Percentiles rank a stretch among this genome's conserved stretches.
These are phyloP conservation scores for Lasioglossum baleicum DNA, from an alignment of 1,140 invertebrate genomes.

Conservation along the genomic window DNA sequence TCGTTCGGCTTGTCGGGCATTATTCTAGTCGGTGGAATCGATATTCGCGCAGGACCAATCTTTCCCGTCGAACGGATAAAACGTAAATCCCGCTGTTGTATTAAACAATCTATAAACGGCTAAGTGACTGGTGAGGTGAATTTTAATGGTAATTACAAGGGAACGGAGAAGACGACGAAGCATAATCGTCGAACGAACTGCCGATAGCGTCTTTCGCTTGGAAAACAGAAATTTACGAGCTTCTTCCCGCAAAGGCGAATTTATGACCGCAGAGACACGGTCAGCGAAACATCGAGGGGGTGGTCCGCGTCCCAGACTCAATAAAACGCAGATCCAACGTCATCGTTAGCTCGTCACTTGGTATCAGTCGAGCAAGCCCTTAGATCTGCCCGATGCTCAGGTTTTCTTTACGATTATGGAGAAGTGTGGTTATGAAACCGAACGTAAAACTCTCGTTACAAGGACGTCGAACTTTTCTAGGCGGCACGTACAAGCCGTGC, in stretches of 20 bases:
- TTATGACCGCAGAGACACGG: neutral
- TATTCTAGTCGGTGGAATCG: no score
- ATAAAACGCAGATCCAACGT: conserved; percentile 27
- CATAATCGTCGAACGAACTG: neutral
- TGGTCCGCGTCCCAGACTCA: neutral
- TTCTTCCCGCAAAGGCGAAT: neutral
- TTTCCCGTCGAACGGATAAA: no score
- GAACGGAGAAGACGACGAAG: neutral
- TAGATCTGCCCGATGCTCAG: conserved; percentile 12
- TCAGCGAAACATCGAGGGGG: neutral
- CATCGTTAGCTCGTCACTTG: conserved; percentile 18
- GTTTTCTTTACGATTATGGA: conserved; percentile 59
- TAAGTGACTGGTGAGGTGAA: no score
- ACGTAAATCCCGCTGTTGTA: no score
- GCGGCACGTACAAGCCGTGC: conserved; percentile 22
- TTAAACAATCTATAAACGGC: no score
- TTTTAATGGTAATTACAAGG: neutral
- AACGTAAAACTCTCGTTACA: conserved; percentile 59
- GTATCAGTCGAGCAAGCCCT: conserved; percentile 19
- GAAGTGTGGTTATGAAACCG: conserved; percentile 52
- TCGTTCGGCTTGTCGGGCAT: no score
- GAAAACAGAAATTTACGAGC: neutral
- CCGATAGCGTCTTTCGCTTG: neutral
- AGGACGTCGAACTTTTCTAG: conserved; percentile 38
- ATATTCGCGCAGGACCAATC: no score